Evolutionary conservation across 1,140 invertebrate genomes (phyloP), one percentile per base, ranked within the genome.

Genomic region (Uloborus diversus): DNA sequence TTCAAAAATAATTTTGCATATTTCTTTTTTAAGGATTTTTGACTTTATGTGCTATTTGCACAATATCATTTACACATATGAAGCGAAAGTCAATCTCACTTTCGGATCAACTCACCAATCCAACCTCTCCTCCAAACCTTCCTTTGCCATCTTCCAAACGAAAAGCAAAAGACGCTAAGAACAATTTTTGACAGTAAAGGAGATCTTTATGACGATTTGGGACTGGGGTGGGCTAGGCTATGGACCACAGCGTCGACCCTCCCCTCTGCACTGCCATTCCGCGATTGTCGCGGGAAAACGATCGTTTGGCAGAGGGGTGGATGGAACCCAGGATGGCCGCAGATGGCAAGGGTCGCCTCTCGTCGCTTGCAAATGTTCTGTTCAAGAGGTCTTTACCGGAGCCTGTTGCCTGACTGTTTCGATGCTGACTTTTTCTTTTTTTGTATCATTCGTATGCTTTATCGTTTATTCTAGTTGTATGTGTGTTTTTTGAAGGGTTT

Each of bases 281-380:
- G 37, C 37, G 37, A 13, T 42, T 42, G 37, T 42, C 32, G 11
- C 25, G 28, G 20, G 47, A 66, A 56, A 51, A 51, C 56, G 51
- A 56, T 51, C 25, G 49, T 51, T 35, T 28, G 30, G 28, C 23
- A 37, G 14, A 11, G 32, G 14, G 66, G 64, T 9, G 23, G 30
- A n/a, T n/a, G 23, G n/a, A 28, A 32, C 17, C 17, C 13, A 27
- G 28, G 65, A 47, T 47, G 35, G 65, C 47, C 65, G 30, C 65
- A 68, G 65, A 68, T 68, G 65, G 65, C 47, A 68, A 20, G 51
- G 42, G 66, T 69, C 66, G 47, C 23, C 49, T 17, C 30, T 56
- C 51, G 49, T 56, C 66, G 66, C 66, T 56, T 69, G 66, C 66
- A 69, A 69, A 69, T 69, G 66, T 56, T 69, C 66, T 69, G 42